Conservation (phyloP, 2,888 invertebrate genomes). For the Pycnomerus fuliginosus region DNA sequence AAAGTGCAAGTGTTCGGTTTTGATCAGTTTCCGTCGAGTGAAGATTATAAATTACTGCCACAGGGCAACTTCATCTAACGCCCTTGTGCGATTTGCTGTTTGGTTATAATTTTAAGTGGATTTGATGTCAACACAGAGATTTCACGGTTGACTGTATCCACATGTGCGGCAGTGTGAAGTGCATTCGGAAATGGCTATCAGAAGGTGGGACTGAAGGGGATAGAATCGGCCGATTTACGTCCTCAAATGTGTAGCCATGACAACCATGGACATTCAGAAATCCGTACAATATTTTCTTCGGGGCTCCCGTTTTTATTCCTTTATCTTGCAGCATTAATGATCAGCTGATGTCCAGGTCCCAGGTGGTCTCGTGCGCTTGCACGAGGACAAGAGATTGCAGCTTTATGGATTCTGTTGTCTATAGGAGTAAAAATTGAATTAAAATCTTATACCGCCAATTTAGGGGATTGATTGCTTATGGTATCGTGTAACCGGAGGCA, state of each 20-base stretch:
- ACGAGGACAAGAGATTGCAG: no score
- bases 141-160: constrained; percentile 40
- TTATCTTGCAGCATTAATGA: no score
- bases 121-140: constrained; percentile 39
- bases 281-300: constrained; percentile 29
- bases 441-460: constrained; percentile 29
- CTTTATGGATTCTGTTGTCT: neutral
- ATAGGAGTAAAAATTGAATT: constrained; percentile 22
- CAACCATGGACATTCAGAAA: constrained; percentile 36
- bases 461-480: constrained; percentile 24
- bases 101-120: no score
- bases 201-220: constrained; percentile 31
- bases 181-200: constrained; percentile 43
- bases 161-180: constrained; percentile 42
- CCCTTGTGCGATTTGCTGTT: no score
- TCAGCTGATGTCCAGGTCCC: no score
- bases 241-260: constrained; percentile 44
- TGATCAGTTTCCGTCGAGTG: no score
- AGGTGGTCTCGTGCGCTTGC: no score
- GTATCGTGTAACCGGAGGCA: constrained; percentile 29
- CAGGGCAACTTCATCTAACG: no score
- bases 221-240: constrained; percentile 44
- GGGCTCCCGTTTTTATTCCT: constrained; percentile 15
- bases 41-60: no score
- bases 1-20: no score